Evolutionary conservation across 1,140 invertebrate genomes (phyloP), one percentile per base, ranked within the genome.

Genomic region (Saxidomus purpurata): DNA sequence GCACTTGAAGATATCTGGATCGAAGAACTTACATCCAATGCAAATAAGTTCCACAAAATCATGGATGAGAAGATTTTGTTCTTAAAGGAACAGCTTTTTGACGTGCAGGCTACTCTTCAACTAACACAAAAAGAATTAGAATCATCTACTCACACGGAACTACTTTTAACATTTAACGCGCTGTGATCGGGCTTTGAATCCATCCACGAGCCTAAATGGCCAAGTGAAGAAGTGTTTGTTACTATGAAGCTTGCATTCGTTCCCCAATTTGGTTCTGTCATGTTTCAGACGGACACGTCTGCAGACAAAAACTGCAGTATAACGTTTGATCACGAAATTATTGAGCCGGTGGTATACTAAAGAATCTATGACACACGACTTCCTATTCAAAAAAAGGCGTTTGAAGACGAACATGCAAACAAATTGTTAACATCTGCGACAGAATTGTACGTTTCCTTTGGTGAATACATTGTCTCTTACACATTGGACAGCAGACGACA

Each of bases 41-140:
- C 55, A 15, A 22, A 28, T 1, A 63, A 55, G 31, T 69, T 63
- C 28, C n/a, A 55, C 40, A 49, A 81, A 47, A 11, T 36, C 9
- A 88, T 88, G 86, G 86, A 88, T 25, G 86, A 88, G 63, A 88
- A 88, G 40, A 49, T 81, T 3, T 2, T 47, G 25, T 88, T 43
- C 80, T 34, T 88, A 36, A 88, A 67, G 63, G 52, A 69, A 52
- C 36, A 80, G 34, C 38, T 88, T 28, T 52, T 52, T 36, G 31
- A 88, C 25, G 28, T 38, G 1, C 15, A 52, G 8, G 13, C 76
- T 0, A 22, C 38, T 11, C 47, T 88, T 47, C 22, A 36, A 2
- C 28, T 55, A 0, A 67, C 71, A 47, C 38, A 55, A 28, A 40
- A 47, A 3, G 59, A 88, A 63, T 36, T 81, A 19, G 86, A 88